Conservation (phyloP, 1,140 invertebrate species). For the Drosophila sproati region DNA sequence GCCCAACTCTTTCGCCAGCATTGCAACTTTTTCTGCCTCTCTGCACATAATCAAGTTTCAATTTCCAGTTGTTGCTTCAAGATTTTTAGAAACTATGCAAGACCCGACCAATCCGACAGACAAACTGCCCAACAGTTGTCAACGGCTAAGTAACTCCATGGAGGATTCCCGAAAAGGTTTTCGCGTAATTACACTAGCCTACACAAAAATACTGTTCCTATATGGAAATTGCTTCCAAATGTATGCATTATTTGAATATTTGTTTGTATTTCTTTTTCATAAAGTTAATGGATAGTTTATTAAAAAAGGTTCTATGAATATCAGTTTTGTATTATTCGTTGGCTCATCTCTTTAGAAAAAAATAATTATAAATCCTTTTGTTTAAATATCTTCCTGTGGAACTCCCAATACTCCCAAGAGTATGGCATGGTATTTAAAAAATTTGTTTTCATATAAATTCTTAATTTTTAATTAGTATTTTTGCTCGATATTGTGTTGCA, state of each 20-base stretch:
- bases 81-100: conserved; percentile 68
- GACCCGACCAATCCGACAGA: conserved; percentile 27
- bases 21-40: conserved; percentile 67
- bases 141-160: conserved; percentile 46
- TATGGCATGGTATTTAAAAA: too few relatives aligned
- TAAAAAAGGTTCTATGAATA: too few relatives aligned
- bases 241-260: not conserved
- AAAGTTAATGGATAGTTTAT: too few relatives aligned
- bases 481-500: not conserved
- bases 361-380: too few relatives aligned
- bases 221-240: not conserved
- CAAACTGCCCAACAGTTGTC: conserved; percentile 69
- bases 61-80: conserved; percentile 72
- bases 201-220: conserved; percentile 10
- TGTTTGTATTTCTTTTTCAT: too few relatives aligned
- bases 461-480: not conserved
- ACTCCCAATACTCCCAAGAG: too few relatives aligned
- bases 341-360: too few relatives aligned
- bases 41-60: conserved; percentile 82
- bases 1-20: conserved; percentile 2
- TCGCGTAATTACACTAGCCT: conserved; percentile 59
- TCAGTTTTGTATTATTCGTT: too few relatives aligned
- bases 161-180: conserved; percentile 29
- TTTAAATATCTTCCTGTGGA: too few relatives aligned
- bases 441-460: too few relatives aligned